These are phyloP conservation scores for Zaprionus lineosus DNA, from an alignment of 2,888 invertebrate species.

Conservation along the genomic window DNA sequence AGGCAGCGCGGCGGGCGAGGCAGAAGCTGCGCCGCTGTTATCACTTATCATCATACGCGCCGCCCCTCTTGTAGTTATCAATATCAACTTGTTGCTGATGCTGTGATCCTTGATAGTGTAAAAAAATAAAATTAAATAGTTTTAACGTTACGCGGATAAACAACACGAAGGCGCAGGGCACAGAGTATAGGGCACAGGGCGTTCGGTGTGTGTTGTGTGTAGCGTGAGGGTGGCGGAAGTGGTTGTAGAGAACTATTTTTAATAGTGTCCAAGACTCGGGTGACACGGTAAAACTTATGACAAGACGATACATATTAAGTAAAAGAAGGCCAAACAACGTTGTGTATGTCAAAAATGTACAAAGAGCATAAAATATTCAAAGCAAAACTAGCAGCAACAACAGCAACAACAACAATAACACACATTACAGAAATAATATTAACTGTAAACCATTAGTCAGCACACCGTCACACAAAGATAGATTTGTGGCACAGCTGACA, in stretches of 20 bases:
- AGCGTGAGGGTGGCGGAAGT: constrained; percentile 56
- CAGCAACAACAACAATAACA: constrained; percentile 22
- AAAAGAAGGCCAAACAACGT: constrained; percentile 12
- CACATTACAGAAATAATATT: background rate
- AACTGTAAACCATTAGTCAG: constrained; percentile 34
- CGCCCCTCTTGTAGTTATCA: constrained; percentile 40
- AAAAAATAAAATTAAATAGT: constrained; percentile 14
- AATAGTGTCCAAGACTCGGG: constrained; percentile 29
- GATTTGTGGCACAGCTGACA: constrained; percentile 38
- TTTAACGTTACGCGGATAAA: constrained; percentile 33
- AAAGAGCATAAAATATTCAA: constrained; percentile 68
- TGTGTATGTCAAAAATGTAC: constrained; percentile 58
- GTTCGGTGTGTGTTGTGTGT: constrained; percentile 4
- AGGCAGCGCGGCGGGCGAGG: constrained; percentile 21
- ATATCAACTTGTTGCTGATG: constrained; percentile 50
- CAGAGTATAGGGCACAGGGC: constrained; percentile 29
- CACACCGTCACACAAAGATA: background rate
- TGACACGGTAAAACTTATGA: constrained; percentile 33
- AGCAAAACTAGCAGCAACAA: constrained; percentile 30
- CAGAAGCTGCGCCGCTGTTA: constrained; percentile 40
- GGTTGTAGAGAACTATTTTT: constrained; percentile 56
- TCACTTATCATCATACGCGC: constrained; percentile 36
- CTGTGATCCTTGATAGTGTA: constrained; percentile 5
- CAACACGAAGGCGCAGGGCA: background rate
- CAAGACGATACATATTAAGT: constrained; percentile 31